A percentile compares a stretch with the other conserved stretches of the same genome.
Conservation (phyloP, 2,797 vertebrate genomes). For the Pseudochirops cupreus region DNA sequence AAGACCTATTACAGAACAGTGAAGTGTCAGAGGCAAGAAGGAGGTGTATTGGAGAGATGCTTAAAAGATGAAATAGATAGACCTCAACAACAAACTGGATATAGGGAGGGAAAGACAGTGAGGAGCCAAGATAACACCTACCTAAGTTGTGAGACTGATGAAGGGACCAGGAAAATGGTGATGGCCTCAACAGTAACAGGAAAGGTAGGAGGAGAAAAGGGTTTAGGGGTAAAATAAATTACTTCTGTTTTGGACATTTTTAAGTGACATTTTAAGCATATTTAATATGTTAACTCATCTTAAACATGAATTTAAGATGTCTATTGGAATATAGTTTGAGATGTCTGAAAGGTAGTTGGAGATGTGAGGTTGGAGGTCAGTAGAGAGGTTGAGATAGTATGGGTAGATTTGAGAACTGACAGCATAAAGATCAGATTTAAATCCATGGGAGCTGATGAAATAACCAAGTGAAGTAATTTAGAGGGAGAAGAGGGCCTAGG, state of each 20-base stretch:
- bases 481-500: not conserved
- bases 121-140: no score
- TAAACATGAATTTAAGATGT: no score
- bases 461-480: not conserved
- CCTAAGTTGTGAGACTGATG: not conserved
- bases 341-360: no score
- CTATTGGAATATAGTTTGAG: no score
- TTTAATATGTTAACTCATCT: no score
- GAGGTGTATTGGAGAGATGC: not conserved
- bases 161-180: not conserved
- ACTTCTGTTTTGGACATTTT: not conserved
- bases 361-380: no score
- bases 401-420: no score
- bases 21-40: not conserved
- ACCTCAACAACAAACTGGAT: not conserved
- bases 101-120: no score
- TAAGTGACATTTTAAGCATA: not conserved
- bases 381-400: no score
- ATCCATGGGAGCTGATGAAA: not conserved
- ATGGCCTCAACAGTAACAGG: not conserved
- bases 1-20: not conserved
- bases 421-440: not conserved
- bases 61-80: not conserved
- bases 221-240: not conserved
- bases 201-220: not conserved